Conservation (phyloP, 2,797 vertebrate genomes). For the Ctenochaetus hawaiiensis region DNA sequence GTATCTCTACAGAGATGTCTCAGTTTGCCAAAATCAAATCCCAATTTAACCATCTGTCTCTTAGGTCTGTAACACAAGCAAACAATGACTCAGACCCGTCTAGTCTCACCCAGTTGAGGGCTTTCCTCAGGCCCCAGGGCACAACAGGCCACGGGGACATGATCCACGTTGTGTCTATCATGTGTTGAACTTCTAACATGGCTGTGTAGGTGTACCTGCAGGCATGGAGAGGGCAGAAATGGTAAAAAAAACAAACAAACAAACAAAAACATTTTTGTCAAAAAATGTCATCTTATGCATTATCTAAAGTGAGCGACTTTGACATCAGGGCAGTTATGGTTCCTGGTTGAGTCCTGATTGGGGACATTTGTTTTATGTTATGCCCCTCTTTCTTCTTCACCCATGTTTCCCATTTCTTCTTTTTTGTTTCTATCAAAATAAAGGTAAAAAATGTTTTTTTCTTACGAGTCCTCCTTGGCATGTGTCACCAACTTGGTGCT, state of each 20-base stretch:
- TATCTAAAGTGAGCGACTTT: background rate
- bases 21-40: too few species aligned
- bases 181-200: conserved; percentile 90
- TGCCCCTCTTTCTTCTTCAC: background rate
- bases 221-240: background rate
- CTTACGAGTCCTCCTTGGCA: conserved; percentile 89
- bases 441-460: background rate
- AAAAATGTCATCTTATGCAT: too few species aligned
- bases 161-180: conserved; percentile 95
- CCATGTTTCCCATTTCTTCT: background rate
- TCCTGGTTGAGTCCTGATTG: background rate
- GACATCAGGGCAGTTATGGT: background rate
- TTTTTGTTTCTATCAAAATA: background rate
- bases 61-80: background rate
- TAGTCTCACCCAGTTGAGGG: conserved; percentile 91
- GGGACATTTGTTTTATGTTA: background rate
- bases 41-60: too few species aligned
- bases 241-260: too few species aligned
- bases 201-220: conserved; percentile 87
- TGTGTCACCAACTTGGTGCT: conserved; percentile 93
- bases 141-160: conserved; percentile 91
- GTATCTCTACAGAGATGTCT: too few species aligned
- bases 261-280: too few species aligned
- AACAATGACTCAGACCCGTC: background rate
- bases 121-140: conserved; percentile 95